These are phyloP conservation scores for Chironex yamaguchii DNA, from an alignment of 30 jellyfish, hydroid and myxozoan genomes.

Conservation along the genomic window DNA sequence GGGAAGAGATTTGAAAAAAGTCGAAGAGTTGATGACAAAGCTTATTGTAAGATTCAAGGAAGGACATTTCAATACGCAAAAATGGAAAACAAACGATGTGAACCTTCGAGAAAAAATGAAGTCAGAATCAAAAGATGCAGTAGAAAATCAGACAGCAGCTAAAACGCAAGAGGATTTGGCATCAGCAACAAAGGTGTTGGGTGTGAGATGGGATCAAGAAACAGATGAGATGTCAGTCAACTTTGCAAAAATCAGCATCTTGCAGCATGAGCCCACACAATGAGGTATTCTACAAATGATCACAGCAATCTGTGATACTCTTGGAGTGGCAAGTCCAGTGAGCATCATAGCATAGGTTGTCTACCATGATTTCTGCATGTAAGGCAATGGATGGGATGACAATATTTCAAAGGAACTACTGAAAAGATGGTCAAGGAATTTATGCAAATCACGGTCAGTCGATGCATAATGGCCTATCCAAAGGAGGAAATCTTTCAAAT, in stretches of 20 bases:
- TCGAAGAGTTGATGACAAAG: constrained; percentile 19
- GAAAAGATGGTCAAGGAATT: neutral
- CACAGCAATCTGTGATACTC: constrained; percentile 14
- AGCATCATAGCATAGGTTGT: constrained; percentile 7
- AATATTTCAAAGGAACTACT: neutral
- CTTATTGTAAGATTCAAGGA: constrained; percentile 29
- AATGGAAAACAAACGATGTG: constrained; percentile 51
- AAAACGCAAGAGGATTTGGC: neutral
- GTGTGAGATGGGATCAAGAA: constrained; percentile 33
- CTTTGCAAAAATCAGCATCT: neutral
- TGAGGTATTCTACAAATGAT: constrained; percentile 8
- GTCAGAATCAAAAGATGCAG: neutral
- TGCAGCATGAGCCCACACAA: neutral
- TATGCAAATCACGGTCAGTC: neutral
- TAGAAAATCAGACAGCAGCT: neutral
- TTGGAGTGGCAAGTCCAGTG: constrained; percentile 24
- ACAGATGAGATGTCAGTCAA: constrained; percentile 39
- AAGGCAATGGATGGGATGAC: constrained; percentile 36
- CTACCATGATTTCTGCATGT: constrained; percentile 13
- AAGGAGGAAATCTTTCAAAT: neutral
- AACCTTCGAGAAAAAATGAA: neutral
- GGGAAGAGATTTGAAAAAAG: constrained; percentile 32
- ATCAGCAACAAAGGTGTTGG: neutral
- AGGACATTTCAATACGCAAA: constrained; percentile 30
- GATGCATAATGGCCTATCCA: constrained; percentile 29